Evolutionary conservation across 2,113 vertebrate species (phyloP).

Genomic region (Bostrychus sinensis): DNA sequence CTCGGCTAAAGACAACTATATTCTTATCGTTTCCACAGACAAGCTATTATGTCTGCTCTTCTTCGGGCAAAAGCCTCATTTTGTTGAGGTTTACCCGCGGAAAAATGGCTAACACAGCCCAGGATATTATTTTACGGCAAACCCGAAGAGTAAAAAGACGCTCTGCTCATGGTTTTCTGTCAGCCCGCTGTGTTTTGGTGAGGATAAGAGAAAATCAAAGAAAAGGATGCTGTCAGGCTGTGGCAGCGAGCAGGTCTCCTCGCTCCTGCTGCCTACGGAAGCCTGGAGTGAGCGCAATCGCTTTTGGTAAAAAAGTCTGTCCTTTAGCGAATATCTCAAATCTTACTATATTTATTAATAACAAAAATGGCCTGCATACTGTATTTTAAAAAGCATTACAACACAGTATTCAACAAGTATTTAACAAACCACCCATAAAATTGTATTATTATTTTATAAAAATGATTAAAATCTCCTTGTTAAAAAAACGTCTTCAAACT

Average conservation of each 20-base stretch:
- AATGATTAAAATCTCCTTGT: too few species aligned
- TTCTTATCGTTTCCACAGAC: conserved; percentile 41
- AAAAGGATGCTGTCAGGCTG: conserved; percentile 62
- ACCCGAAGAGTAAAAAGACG: conserved; percentile 1
- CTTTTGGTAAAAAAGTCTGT: too few species aligned
- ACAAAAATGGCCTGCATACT: neutral
- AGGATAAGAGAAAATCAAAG: conserved; percentile 31
- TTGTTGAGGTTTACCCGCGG: conserved; percentile 24
- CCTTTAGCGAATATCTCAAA: too few species aligned
- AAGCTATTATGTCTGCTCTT: conserved; percentile 57
- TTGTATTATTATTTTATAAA: neutral
- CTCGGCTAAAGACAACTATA: conserved; percentile 49
- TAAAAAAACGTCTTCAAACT: too few species aligned
- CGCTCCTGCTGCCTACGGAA: conserved; percentile 72
- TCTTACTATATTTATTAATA: conserved; percentile 12
- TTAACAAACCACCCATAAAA: neutral
- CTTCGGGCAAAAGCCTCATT: conserved; percentile 39
- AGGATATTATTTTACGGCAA: conserved; percentile 15
- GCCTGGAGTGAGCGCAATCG: conserved; percentile 9
- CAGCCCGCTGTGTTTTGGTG: conserved; percentile 49
- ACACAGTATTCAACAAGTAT: neutral
- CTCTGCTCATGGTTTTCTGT: conserved; percentile 27
- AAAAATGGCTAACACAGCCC: conserved; percentile 15
- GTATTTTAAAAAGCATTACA: neutral
- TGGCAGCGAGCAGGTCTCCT: conserved; percentile 58